phyloP scores from a whole-genome alignment of 1,140 invertebrate genomes.

The Holotrichia oblita region DNA sequence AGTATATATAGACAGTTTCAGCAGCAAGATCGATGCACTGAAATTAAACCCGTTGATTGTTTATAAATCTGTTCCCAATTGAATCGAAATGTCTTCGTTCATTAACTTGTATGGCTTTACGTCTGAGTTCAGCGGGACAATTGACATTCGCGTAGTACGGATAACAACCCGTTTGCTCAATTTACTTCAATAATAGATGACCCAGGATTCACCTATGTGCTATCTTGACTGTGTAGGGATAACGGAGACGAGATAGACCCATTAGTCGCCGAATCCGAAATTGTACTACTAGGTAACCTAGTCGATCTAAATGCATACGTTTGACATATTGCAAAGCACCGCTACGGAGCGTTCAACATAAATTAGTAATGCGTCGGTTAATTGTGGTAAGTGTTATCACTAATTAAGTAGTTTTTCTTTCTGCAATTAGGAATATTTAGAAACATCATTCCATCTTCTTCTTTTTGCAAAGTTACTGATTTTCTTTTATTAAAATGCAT shows the following conservation, averaged over 20 bases:
- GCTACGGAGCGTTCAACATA: background rate
- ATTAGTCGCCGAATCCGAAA: constrained; percentile 1
- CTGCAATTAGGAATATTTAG: too few relatives aligned
- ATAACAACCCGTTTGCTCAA: constrained; percentile 6
- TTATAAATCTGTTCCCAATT: constrained; percentile 11
- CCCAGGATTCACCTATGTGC: constrained; percentile 4
- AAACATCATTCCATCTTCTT: too few relatives aligned
- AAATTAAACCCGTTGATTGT: background rate
- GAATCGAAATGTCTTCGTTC: constrained; percentile 5
- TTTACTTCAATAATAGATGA: constrained; percentile 35
- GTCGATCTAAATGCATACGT: background rate
- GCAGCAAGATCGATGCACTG: too few relatives aligned
- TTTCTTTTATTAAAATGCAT: too few relatives aligned
- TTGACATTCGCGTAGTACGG: constrained; percentile 16
- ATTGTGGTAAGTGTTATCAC: background rate
- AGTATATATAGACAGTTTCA: too few relatives aligned
- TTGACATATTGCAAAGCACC: background rate
- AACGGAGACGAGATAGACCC: background rate
- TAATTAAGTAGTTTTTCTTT: too few relatives aligned
- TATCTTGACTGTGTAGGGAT: constrained; percentile 19
- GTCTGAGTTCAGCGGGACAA: constrained; percentile 6
- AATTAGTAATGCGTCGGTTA: background rate
- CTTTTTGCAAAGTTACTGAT: too few relatives aligned
- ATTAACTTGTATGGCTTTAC: background rate
- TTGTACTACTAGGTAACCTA: background rate